Percentiles rank a stretch among this genome's conserved stretches.
These are phyloP conservation scores for Xiphophorus couchianus DNA, from an alignment of 2,113 vertebrate species.

Conservation along the genomic window DNA sequence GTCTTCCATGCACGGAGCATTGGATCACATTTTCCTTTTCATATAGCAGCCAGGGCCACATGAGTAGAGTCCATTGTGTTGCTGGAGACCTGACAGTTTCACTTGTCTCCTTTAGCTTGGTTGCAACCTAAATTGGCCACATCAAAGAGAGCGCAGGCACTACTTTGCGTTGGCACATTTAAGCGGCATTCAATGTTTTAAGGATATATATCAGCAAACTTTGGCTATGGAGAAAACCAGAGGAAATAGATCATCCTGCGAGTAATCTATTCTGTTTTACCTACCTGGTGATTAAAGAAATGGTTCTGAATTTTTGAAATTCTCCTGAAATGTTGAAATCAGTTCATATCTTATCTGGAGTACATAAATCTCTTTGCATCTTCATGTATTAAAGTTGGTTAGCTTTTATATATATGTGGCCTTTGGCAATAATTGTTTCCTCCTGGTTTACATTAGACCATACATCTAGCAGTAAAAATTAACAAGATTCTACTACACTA, in stretches of 20 bases:
- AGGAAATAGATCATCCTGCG: neutral
- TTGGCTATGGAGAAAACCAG: too few relatives aligned
- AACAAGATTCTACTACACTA: too few relatives aligned
- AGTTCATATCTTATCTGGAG: too few relatives aligned
- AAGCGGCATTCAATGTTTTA: constrained; percentile 24
- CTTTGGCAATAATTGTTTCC: too few relatives aligned
- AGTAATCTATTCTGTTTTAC: neutral
- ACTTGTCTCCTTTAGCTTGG: constrained; percentile 53
- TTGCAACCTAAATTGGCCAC: constrained; percentile 71
- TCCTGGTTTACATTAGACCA: too few relatives aligned
- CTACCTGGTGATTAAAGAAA: constrained; percentile 16
- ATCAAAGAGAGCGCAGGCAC: constrained; percentile 60
- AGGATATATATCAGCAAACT: constrained; percentile 15
- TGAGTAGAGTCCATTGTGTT: constrained; percentile 73
- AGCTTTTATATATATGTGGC: too few relatives aligned
- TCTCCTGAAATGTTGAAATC: too few relatives aligned
- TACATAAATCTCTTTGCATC: too few relatives aligned
- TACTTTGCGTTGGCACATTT: constrained; percentile 37
- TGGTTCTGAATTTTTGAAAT: too few relatives aligned
- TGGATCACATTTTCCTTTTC: constrained; percentile 77
- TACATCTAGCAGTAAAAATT: too few relatives aligned
- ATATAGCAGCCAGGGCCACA: constrained; percentile 68
- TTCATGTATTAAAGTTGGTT: too few relatives aligned
- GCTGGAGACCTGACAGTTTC: constrained; percentile 59
- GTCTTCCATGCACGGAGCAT: constrained; percentile 55